A percentile compares a stretch with the other conserved stretches of the same genome.
These are phyloP conservation scores for Apus apus DNA, from an alignment of 2,113 vertebrate species.

Conservation along the genomic window DNA sequence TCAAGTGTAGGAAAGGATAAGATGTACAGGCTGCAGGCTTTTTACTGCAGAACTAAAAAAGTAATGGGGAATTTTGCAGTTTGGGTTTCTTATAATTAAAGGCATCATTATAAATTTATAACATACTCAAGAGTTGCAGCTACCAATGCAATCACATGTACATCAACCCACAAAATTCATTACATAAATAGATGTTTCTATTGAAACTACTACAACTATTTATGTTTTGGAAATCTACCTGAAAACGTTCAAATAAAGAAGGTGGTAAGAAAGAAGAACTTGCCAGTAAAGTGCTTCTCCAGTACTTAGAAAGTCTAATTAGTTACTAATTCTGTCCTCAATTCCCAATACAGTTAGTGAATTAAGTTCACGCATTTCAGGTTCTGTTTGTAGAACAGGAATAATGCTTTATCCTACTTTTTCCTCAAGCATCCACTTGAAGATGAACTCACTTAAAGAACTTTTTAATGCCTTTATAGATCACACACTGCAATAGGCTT, in stretches of 20 bases:
- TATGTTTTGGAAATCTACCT: neutral
- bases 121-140: neutral
- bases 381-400: neutral
- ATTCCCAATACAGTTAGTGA: neutral
- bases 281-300: neutral
- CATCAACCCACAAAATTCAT: neutral
- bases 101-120: neutral
- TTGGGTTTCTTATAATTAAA: conserved; percentile 13
- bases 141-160: neutral
- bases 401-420: neutral
- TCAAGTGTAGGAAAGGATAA: conserved; percentile 26
- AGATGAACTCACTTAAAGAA: neutral
- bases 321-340: neutral
- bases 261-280: neutral
- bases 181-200: neutral
- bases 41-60: neutral
- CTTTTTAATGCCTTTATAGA: neutral
- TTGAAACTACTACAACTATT: neutral
- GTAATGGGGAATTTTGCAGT: neutral
- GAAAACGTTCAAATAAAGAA: neutral
- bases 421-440: neutral
- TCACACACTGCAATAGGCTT: neutral
- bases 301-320: neutral
- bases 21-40: conserved; percentile 1
- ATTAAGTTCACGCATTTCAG: neutral